A percentile compares a stretch with the other conserved stretches of the same genome.
phyloP scores from a whole-genome alignment of 2,888 invertebrate genomes.

The Agrotis exclamationis region DNA sequence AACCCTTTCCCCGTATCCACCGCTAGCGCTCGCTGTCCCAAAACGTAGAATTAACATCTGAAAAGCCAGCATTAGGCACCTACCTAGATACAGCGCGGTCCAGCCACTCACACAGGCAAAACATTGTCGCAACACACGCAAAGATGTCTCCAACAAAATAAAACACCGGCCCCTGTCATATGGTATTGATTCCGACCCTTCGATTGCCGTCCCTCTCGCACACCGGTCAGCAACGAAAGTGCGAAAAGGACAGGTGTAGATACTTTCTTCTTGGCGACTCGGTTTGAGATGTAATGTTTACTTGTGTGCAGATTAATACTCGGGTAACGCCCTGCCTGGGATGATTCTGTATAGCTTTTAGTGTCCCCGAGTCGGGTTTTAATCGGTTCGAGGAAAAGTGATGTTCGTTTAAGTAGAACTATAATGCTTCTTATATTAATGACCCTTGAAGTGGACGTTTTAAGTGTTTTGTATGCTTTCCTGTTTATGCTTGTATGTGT shows the following conservation, averaged over 20 bases:
- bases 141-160: slow-evolving; percentile 87
- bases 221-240: slow-evolving; percentile 68
- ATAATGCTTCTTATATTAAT: slow-evolving; percentile 52
- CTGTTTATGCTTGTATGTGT: slow-evolving; percentile 35
- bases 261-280: slow-evolving; percentile 72
- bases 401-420: slow-evolving; percentile 55
- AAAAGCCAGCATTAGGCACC: slow-evolving; percentile 58
- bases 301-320: slow-evolving; percentile 80
- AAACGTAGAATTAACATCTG: slow-evolving; percentile 62
- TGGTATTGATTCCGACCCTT: slow-evolving; percentile 88
- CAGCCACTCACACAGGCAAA: slow-evolving; percentile 65
- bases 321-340: slow-evolving; percentile 79
- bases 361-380: slow-evolving; percentile 59
- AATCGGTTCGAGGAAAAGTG: slow-evolving; percentile 62
- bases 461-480: slow-evolving; percentile 48
- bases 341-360: slow-evolving; percentile 63
- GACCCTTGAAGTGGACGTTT: slow-evolving; percentile 46
- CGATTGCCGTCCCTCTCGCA: slow-evolving; percentile 72
- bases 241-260: slow-evolving; percentile 74
- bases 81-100: slow-evolving; percentile 51
- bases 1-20: slow-evolving; percentile 29
- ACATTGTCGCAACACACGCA: slow-evolving; percentile 63
- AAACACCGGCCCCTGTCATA: slow-evolving; percentile 85
- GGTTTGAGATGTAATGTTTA: slow-evolving; percentile 78
- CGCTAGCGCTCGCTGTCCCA: slow-evolving; percentile 39